Evolutionary conservation across 2,797 vertebrate genomes (phyloP).

Genomic region (Poecilia velifera): DNA sequence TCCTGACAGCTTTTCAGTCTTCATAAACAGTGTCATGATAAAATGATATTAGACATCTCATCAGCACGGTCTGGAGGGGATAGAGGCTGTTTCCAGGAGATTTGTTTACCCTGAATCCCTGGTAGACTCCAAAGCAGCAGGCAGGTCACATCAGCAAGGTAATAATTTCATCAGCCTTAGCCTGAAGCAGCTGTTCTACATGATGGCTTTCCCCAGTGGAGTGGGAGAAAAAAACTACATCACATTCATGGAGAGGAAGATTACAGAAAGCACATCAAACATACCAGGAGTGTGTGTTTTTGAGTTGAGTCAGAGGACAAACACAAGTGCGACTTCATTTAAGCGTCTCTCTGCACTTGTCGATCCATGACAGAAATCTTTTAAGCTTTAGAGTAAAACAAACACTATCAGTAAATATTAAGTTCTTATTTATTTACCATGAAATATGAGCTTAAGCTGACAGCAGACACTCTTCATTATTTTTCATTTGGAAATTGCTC

Average conservation of each 20-base stretch:
- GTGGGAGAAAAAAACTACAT: slow-evolving; percentile 21
- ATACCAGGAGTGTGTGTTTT: slow-evolving; percentile 26
- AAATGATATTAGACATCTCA: slow-evolving; percentile 5
- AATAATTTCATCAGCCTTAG: slow-evolving; percentile 59
- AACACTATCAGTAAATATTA: background rate
- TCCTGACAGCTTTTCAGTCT: slow-evolving; percentile 7
- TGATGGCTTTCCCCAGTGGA: slow-evolving; percentile 44
- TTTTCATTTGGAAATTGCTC: background rate
- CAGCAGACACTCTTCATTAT: background rate
- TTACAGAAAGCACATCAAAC: slow-evolving; percentile 52
- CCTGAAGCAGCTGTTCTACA: slow-evolving; percentile 64
- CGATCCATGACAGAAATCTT: background rate
- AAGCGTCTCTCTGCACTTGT: background rate
- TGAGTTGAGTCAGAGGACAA: slow-evolving; percentile 5
- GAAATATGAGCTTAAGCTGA: slow-evolving; percentile 2
- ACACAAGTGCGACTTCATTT: background rate
- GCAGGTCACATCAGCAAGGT: slow-evolving; percentile 58
- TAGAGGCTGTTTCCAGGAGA: slow-evolving; percentile 33
- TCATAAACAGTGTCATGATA: background rate
- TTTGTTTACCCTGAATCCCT: slow-evolving; percentile 47
- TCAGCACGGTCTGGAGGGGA: background rate
- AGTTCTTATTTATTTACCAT: slow-evolving; percentile 5
- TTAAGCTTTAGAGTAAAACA: slow-evolving; percentile 10
- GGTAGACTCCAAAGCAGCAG: slow-evolving; percentile 55
- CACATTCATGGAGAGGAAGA: slow-evolving; percentile 24